Base-by-base conservation (phyloP, 2,888 invertebrate genomes). In the Auanema freiburgensis region DNA sequence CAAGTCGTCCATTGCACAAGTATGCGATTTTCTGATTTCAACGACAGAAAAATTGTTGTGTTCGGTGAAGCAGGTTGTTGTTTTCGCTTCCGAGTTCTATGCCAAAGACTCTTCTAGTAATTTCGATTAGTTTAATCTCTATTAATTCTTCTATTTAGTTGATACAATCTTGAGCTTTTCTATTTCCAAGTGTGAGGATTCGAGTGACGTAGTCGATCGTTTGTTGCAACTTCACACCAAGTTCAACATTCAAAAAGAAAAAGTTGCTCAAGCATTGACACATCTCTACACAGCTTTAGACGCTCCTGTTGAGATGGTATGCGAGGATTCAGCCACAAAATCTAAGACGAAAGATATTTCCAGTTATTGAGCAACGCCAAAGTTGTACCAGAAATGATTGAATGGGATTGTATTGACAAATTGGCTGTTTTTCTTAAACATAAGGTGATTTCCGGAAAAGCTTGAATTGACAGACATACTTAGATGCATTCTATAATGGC, bases 401-500 rank as follows among this genome's bases (percentile, higher is more conserved):
- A 57, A 8, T 63, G 57, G 57, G 21, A 58, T n/a, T 25, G 40
- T 4, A 21, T 63, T 33, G 24, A 24, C 41, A 14, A n/a, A 3
- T 18, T 64, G 21, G 46, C 64, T 10, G 18, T 2, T 16, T 33
- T 64, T 21, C 46, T 59, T 12, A 43, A 64, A 23, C 25, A 23
- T 12, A 64, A 64, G 23, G 57, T 58, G n/a, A 24, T n/a, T 52
- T 5, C 3, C 24, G 5, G 14, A 16, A 8, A 52, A 8, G 24
- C 5, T 23, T 16, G 3, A 14, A 5, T 52, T n/a, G 6, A 52
- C 16, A 23, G 4, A 18, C 3, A 46, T 46, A 18, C 41, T 24
- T 46, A 58, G 59, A 14, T 58, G 51, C 53, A 53, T 14, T 14
- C 52, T 14, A 65, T 60, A 1, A 59, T 65, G 65, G 65, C 65